These are phyloP conservation scores for Pardosa pseudoannulata DNA, from an alignment of 2,888 invertebrate genomes.

Conservation along the genomic window DNA sequence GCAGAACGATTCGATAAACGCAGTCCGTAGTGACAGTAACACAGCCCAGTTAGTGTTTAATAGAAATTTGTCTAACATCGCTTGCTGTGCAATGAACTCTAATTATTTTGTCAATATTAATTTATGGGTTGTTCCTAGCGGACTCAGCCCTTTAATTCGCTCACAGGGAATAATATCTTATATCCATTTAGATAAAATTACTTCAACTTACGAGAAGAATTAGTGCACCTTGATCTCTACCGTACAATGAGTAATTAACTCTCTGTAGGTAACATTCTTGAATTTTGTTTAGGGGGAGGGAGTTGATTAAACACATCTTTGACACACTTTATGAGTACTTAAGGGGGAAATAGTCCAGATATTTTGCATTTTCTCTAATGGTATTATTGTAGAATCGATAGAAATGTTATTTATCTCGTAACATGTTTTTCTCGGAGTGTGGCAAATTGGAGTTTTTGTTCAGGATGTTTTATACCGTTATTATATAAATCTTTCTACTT, in stretches of 20 bases:
- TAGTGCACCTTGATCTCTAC: neutral
- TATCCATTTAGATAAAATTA: conserved; percentile 9
- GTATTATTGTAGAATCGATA: no score
- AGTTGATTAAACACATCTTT: neutral
- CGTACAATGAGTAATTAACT: neutral
- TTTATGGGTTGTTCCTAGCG: conserved; percentile 3
- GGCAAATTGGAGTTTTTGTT: no score
- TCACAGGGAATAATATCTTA: neutral
- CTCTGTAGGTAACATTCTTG: neutral
- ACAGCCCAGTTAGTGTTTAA: conserved; percentile 1
- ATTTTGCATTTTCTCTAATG: no score
- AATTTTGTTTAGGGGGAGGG: neutral
- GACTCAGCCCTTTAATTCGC: neutral
- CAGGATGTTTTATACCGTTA: no score
- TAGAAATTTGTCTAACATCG: conserved; percentile 9
- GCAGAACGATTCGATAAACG: neutral
- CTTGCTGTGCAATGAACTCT: neutral
- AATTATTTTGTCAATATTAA: conserved; percentile 22
- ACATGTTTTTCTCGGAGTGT: no score
- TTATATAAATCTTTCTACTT: no score
- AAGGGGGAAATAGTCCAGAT: no score
- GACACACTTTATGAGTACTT: neutral
- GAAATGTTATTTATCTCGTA: no score
- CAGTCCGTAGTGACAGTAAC: neutral
- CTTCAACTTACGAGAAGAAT: neutral